Conservation (phyloP, 2,797 vertebrate species). For the Thaleichthys pacificus region DNA sequence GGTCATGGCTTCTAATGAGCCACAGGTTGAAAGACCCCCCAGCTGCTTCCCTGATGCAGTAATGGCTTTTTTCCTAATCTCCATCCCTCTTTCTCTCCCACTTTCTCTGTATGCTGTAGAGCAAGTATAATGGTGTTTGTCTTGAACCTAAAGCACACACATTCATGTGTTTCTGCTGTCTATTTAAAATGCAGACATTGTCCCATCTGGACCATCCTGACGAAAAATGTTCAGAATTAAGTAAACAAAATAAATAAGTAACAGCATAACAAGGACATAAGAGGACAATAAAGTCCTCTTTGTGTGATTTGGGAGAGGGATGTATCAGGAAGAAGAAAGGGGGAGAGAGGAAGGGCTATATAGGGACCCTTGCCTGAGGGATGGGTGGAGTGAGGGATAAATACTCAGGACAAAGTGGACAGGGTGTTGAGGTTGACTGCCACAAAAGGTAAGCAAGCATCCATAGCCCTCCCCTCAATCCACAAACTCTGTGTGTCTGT, state of each 20-base stretch:
- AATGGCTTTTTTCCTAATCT: neutral
- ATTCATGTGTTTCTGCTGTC: neutral
- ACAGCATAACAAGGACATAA: neutral
- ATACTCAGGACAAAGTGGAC: slow-evolving; percentile 29
- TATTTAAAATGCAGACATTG: neutral
- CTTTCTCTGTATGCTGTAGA: slow-evolving; percentile 13
- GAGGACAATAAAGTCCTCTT: too few relatives aligned
- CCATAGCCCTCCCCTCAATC: neutral
- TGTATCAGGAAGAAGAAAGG: slow-evolving; percentile 7
- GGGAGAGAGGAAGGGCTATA: slow-evolving; percentile 15
- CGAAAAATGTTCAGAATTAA: too few relatives aligned
- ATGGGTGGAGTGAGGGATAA: slow-evolving; percentile 35
- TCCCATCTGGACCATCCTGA: neutral
- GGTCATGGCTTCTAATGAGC: slow-evolving; percentile 47
- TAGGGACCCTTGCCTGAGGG: slow-evolving; percentile 1
- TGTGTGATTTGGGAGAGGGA: neutral
- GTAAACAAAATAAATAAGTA: slow-evolving; percentile 1
- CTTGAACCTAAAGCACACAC: slow-evolving; percentile 20
- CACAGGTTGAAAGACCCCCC: slow-evolving; percentile 34
- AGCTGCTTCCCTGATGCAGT: too few relatives aligned
- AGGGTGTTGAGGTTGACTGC: neutral
- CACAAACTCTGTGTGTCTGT: neutral
- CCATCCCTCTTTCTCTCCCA: neutral
- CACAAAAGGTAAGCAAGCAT: neutral
- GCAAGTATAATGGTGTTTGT: slow-evolving; percentile 51